phyloP scores from a whole-genome alignment of 2,113 vertebrate species.

The Equus quagga region DNA sequence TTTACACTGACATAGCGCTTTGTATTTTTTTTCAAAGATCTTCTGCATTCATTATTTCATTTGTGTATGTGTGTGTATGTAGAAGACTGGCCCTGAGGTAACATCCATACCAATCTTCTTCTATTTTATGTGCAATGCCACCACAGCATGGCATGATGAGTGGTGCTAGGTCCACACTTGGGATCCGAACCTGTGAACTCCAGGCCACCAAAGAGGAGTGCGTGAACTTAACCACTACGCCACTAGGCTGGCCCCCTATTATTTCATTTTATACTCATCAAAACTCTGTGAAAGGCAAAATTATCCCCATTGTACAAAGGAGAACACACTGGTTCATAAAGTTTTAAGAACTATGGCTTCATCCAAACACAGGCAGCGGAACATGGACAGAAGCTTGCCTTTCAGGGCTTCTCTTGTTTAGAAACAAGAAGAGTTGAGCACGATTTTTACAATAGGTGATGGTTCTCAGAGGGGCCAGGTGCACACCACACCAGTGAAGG shows the following conservation, averaged over 20 bases:
- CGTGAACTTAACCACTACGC: too few relatives aligned
- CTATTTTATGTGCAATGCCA: too few relatives aligned
- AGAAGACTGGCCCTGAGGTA: too few relatives aligned
- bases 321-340: not conserved
- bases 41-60: not conserved
- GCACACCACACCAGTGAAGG: not conserved
- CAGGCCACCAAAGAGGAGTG: too few relatives aligned
- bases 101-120: too few relatives aligned
- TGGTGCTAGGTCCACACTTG: too few relatives aligned
- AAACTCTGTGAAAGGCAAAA: conserved; percentile 11
- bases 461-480: not conserved
- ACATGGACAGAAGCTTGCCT: not conserved
- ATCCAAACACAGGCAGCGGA: not conserved
- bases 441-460: not conserved
- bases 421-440: not conserved
- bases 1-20: not conserved
- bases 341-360: not conserved
- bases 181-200: too few relatives aligned
- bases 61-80: not conserved
- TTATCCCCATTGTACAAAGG: not conserved
- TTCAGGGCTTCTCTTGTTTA: not conserved
- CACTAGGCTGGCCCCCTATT: not conserved
- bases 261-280: not conserved
- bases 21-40: not conserved
- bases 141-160: too few relatives aligned